Evolutionary conservation across 2,113 vertebrate genomes (phyloP).

Genomic region (Callospermophilus lateralis): DNA sequence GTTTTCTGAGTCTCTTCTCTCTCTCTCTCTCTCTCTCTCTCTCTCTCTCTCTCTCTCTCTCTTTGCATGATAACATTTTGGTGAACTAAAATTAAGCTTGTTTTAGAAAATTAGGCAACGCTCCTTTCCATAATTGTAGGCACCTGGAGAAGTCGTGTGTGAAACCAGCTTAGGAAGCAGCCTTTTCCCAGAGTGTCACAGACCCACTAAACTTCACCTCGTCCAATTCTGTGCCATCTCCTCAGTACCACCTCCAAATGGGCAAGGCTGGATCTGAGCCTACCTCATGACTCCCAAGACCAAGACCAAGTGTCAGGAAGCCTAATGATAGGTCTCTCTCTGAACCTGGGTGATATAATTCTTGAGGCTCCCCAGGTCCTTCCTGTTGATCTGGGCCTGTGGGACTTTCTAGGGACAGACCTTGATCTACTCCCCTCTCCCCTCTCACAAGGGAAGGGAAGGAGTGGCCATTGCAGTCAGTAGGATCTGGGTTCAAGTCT

Average conservation of each 20-base stretch:
- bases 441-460: neutral
- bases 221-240: neutral
- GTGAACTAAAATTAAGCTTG: neutral
- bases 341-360: neutral
- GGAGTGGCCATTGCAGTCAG: too few species aligned
- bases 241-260: rapidly evolving
- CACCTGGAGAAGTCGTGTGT: neutral
- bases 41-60: neutral
- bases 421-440: neutral
- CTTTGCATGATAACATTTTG: neutral
- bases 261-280: neutral
- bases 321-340: neutral
- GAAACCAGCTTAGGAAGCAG: neutral
- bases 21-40: too few species aligned
- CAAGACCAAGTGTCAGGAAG: neutral
- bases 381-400: neutral
- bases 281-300: neutral
- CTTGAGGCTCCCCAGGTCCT: neutral
- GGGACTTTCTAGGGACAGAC: neutral
- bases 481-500: neutral
- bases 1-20: neutral
- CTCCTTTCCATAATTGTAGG: neutral
- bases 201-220: neutral
- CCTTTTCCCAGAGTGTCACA: neutral
- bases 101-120: neutral